Evolutionary conservation across 2,888 invertebrate species (phyloP).

Genomic region (Clistopyga incitator): DNA sequence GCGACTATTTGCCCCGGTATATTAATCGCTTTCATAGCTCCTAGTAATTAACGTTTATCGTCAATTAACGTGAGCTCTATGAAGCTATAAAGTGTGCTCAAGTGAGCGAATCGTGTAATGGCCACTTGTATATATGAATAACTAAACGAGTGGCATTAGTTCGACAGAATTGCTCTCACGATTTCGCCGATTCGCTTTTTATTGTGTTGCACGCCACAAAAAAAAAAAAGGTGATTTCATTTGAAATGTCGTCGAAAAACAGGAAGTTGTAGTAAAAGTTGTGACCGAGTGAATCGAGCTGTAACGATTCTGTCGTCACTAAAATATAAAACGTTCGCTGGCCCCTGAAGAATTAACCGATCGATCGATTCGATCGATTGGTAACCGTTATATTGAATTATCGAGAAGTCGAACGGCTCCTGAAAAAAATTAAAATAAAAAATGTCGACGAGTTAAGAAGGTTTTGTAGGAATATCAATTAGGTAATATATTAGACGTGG

Average conservation of each 20-base stretch:
- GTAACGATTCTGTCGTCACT: constrained; percentile 64
- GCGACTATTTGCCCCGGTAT: constrained; percentile 20
- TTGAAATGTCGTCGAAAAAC: constrained; percentile 15
- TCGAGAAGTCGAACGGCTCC: constrained; percentile 47
- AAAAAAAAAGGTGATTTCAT: neutral
- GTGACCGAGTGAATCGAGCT: constrained; percentile 49
- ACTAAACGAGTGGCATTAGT: neutral
- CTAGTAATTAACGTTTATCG: constrained; percentile 46
- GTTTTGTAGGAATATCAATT: constrained; percentile 50
- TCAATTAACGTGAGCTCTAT: constrained; percentile 41
- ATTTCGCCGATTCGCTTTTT: neutral
- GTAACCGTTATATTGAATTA: constrained; percentile 61
- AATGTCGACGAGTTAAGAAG: constrained; percentile 33
- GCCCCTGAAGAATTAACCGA: constrained; percentile 48
- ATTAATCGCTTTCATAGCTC: constrained; percentile 36
- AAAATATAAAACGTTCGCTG: constrained; percentile 59
- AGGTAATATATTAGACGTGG: constrained; percentile 25
- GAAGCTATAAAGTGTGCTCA: constrained; percentile 39
- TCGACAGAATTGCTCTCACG: constrained; percentile 14
- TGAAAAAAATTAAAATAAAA: too few relatives aligned
- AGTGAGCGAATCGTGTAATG: constrained; percentile 40
- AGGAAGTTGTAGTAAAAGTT: constrained; percentile 41
- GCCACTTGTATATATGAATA: constrained; percentile 20
- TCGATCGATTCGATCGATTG: constrained; percentile 63
- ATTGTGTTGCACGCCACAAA: neutral